phyloP scores from a whole-genome alignment of 2,888 invertebrate species.

The Orthonychiurus folsomi region DNA sequence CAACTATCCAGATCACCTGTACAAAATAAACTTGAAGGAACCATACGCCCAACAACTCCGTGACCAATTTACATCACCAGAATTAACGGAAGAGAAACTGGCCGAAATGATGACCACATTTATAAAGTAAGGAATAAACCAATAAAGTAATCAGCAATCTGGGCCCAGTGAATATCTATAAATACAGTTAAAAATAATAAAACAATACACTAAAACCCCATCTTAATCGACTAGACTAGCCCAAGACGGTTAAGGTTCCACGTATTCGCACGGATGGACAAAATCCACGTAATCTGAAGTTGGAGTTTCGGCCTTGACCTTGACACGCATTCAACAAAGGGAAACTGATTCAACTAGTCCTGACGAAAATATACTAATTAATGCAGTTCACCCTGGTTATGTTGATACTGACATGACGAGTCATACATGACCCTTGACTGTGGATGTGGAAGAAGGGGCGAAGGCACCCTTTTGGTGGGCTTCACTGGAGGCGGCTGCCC shows the following conservation, averaged over 20 bases:
- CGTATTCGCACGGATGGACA: slow-evolving; percentile 51
- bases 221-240: not conserved
- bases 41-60: too few species aligned
- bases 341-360: slow-evolving; percentile 48
- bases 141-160: too few species aligned
- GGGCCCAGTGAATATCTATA: too few species aligned
- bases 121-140: too few species aligned
- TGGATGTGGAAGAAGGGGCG: slow-evolving; percentile 53
- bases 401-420: slow-evolving; percentile 72
- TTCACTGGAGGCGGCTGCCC: slow-evolving; percentile 47
- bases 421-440: slow-evolving; percentile 55
- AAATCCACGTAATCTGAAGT: slow-evolving; percentile 59
- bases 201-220: not conserved
- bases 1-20: too few species aligned
- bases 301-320: slow-evolving; percentile 62
- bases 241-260: too few species aligned
- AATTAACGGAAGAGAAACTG: too few species aligned
- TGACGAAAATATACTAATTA: slow-evolving; percentile 56
- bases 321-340: slow-evolving; percentile 59
- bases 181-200: too few species aligned
- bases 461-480: slow-evolving; percentile 55
- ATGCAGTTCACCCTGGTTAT: slow-evolving; percentile 66
- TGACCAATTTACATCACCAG: too few species aligned
- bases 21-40: too few species aligned
- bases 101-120: too few species aligned